These are phyloP conservation scores for Protosalanx chinensis DNA, from an alignment of 2,797 vertebrate species.

Conservation along the genomic window DNA sequence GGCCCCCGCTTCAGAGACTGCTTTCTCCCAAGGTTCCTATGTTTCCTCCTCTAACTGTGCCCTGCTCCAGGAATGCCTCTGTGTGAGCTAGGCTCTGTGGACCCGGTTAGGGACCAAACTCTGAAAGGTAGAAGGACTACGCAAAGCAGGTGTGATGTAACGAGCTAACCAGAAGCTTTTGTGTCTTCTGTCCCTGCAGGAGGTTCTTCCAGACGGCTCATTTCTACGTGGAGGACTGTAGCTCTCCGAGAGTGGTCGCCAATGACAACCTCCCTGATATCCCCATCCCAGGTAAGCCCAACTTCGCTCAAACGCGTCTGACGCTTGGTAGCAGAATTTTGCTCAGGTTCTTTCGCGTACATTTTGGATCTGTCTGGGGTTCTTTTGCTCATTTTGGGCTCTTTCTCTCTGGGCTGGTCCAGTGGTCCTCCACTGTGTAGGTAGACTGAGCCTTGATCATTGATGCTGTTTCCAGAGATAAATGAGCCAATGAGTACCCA, in stretches of 20 bases:
- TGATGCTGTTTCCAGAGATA: neutral
- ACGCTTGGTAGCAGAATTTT: no score
- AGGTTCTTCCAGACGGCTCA: slow-evolving; percentile 99
- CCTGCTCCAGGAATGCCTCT: slow-evolving; percentile 30
- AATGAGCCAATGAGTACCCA: neutral
- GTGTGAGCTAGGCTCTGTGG: no score
- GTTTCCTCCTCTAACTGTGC: neutral
- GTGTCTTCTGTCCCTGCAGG: slow-evolving; percentile 73
- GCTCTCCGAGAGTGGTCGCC: slow-evolving; percentile 92
- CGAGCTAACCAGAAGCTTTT: slow-evolving; percentile 23
- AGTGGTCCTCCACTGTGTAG: neutral
- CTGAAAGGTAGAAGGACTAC: neutral
- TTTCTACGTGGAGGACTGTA: slow-evolving; percentile 98
- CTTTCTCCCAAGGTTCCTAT: no score
- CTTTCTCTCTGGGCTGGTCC: neutral
- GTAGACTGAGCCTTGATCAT: slow-evolving; percentile 2
- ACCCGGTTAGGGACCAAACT: no score
- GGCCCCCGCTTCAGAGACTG: no score
- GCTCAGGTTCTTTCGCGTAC: no score
- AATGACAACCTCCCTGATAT: slow-evolving; percentile 96
- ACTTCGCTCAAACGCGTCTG: no score
- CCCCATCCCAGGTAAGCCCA: slow-evolving; percentile 88
- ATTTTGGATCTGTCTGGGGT: neutral
- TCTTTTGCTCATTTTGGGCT: neutral
- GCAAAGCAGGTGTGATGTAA: neutral